phyloP scores from a whole-genome alignment of 2,888 invertebrate genomes.

The Gymnocheta viridis region DNA sequence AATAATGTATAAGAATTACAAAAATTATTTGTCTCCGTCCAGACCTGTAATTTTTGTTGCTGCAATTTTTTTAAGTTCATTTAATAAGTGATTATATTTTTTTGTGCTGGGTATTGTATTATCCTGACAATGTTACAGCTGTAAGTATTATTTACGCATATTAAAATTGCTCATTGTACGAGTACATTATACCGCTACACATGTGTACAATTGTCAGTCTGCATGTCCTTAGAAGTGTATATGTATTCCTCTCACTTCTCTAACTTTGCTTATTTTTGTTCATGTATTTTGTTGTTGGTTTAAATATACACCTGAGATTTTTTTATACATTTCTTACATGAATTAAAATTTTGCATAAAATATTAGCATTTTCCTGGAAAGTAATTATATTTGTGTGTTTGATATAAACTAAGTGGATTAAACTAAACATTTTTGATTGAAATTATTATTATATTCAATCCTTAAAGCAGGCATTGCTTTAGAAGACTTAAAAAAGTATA shows the following conservation, averaged over 20 bases:
- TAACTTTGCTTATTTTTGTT: neutral
- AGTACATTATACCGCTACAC: constrained; percentile 62
- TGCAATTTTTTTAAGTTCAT: no score
- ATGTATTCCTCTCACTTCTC: neutral
- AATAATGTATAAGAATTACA: no score
- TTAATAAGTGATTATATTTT: no score
- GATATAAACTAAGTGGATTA: constrained; percentile 25
- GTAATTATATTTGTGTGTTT: constrained; percentile 34
- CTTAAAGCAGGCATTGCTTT: constrained; percentile 11
- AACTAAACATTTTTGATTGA: neutral
- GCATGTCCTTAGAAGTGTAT: neutral
- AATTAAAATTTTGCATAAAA: constrained; percentile 49
- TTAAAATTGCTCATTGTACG: constrained; percentile 65
- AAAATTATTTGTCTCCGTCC: no score
- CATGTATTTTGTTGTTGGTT: constrained; percentile 34
- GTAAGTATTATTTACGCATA: constrained; percentile 69
- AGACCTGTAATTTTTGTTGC: no score
- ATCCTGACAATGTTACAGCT: constrained; percentile 42
- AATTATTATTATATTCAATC: neutral
- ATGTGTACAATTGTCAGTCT: constrained; percentile 54
- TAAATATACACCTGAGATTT: constrained; percentile 67
- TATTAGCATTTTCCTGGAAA: constrained; percentile 33
- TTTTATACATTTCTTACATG: constrained; percentile 39
- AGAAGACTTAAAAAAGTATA: no score
- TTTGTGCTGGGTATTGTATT: no score